Percentiles rank a stretch among this genome's conserved stretches.
Evolutionary conservation across 2,113 vertebrate genomes (phyloP).

Genomic region (Tenrec ecaudatus): DNA sequence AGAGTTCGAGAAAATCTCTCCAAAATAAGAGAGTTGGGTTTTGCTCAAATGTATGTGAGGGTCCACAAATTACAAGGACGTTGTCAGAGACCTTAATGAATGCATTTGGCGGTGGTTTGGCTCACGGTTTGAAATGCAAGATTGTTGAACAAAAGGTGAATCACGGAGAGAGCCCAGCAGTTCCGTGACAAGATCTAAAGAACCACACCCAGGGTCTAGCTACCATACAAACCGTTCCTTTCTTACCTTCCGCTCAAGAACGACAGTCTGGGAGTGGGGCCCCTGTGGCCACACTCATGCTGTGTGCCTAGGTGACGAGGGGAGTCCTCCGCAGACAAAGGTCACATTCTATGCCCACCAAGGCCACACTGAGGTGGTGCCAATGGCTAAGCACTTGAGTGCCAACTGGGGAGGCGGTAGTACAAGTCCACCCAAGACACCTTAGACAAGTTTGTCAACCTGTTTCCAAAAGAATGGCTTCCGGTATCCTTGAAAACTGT

Average conservation of each 20-base stretch:
- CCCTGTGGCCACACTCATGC: neutral
- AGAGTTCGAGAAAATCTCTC: neutral
- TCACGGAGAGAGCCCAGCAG: neutral
- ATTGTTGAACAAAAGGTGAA: neutral
- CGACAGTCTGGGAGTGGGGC: neutral
- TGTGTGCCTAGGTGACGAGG: neutral
- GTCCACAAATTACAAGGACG: neutral
- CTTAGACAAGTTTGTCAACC: neutral
- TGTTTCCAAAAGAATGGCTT: neutral
- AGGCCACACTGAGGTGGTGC: neutral
- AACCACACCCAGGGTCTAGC: neutral
- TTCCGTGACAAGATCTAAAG: neutral
- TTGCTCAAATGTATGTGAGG: neutral
- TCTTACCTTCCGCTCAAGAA: neutral
- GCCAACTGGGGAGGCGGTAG: neutral
- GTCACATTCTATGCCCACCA: neutral
- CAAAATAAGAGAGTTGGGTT: neutral
- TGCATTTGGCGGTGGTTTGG: neutral
- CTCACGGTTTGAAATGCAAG: neutral
- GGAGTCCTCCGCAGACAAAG: neutral
- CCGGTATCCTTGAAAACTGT: neutral
- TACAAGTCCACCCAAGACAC: neutral
- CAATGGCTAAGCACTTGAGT: neutral
- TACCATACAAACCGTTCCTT: neutral
- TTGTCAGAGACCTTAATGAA: neutral